phyloP scores from a whole-genome alignment of 2,888 invertebrate species.

The Lamproptera curius region DNA sequence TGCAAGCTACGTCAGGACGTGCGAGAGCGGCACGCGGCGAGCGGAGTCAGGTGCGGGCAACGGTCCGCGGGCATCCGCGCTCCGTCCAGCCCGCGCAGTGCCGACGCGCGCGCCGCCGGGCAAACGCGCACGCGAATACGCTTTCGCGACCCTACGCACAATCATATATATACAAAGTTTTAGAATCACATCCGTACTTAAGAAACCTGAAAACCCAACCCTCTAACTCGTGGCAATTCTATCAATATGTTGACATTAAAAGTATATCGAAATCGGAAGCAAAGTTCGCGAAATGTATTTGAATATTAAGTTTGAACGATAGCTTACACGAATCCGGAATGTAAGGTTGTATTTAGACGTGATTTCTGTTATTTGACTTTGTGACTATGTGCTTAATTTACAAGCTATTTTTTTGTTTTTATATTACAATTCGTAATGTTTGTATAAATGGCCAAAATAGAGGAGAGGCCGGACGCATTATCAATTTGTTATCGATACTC shows the following conservation, averaged over 20 bases:
- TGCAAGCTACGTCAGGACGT: too few species aligned
- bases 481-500: slow-evolving; percentile 9
- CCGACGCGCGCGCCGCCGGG: slow-evolving; percentile 63
- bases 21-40: slow-evolving; percentile 24
- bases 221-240: too few species aligned
- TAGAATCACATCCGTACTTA: too few species aligned
- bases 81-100: slow-evolving; percentile 42
- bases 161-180: too few species aligned
- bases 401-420: too few species aligned
- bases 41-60: slow-evolving; percentile 41
- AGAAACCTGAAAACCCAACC: too few species aligned
- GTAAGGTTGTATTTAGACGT: slow-evolving; percentile 4
- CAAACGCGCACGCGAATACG: slow-evolving; percentile 67
- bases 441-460: background rate
- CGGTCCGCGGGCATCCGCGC: slow-evolving; percentile 14
- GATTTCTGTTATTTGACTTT: background rate
- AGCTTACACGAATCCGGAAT: slow-evolving; percentile 16
- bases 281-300: slow-evolving; percentile 17
- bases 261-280: too few species aligned
- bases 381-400: background rate
- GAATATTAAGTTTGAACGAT: slow-evolving; percentile 20
- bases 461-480: background rate
- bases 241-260: too few species aligned
- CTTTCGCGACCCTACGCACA: slow-evolving; percentile 49
- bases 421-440: too few species aligned